phyloP scores from a whole-genome alignment of 2,888 invertebrate species.

The Erebia epiphron region DNA sequence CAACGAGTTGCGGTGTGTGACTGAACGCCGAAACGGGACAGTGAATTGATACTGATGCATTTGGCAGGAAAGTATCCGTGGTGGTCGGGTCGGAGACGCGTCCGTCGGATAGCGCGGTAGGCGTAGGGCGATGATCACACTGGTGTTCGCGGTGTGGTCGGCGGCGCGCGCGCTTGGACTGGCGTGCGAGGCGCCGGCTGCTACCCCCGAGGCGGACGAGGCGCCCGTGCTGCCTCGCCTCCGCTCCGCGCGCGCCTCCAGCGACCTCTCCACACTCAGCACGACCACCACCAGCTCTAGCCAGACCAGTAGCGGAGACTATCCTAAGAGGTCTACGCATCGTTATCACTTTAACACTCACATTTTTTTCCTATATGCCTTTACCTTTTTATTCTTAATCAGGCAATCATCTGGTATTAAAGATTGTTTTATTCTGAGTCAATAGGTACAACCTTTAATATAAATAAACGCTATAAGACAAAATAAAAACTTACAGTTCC shows the following conservation, averaged over 20 bases:
- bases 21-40: slow-evolving; percentile 33
- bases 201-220: slow-evolving; percentile 70
- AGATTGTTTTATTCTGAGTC: slow-evolving; percentile 74
- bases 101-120: slow-evolving; percentile 64
- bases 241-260: slow-evolving; percentile 77
- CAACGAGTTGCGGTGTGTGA: slow-evolving; percentile 32
- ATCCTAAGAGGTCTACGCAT: slow-evolving; percentile 72
- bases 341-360: slow-evolving; percentile 34
- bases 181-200: slow-evolving; percentile 59
- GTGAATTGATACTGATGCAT: slow-evolving; percentile 64
- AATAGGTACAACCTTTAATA: slow-evolving; percentile 48
- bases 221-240: slow-evolving; percentile 71
- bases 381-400: not conserved
- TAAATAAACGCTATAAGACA: not conserved
- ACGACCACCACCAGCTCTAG: slow-evolving; percentile 77
- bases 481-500: not conserved
- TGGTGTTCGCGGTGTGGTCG: slow-evolving; percentile 85
- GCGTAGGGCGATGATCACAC: slow-evolving; percentile 80
- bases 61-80: slow-evolving; percentile 54
- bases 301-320: slow-evolving; percentile 72
- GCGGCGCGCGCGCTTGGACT: slow-evolving; percentile 83
- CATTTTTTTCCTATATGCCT: not conserved
- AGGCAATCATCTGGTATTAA: not conserved
- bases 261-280: slow-evolving; percentile 78
- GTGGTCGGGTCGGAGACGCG: slow-evolving; percentile 61